phyloP scores from a whole-genome alignment of 2,113 vertebrate genomes.

The Gallinago jamesoni region DNA sequence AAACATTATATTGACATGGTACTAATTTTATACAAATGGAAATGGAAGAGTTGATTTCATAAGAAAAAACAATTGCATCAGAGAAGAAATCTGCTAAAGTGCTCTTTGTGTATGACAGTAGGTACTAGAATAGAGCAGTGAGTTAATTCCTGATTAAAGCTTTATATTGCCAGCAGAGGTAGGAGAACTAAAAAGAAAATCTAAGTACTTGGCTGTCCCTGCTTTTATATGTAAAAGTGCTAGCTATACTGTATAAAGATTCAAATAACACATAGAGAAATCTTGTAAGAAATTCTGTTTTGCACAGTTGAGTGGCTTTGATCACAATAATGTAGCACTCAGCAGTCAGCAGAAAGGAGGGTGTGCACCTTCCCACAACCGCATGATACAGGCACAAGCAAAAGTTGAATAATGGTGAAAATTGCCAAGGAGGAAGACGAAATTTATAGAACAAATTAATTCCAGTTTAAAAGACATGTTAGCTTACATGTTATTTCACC shows the following conservation, averaged over 20 bases:
- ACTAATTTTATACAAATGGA: neutral
- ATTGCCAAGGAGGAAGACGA: neutral
- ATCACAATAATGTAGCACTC: neutral
- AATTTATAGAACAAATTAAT: neutral
- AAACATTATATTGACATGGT: neutral
- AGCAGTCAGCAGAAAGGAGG: neutral
- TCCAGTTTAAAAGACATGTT: neutral
- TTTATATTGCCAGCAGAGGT: neutral
- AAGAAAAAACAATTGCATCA: neutral
- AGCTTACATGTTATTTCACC: neutral
- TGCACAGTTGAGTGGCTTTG: neutral
- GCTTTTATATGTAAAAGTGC: neutral
- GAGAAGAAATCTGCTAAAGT: neutral
- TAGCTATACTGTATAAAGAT: neutral
- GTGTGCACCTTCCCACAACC: neutral
- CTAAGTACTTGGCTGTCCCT: neutral
- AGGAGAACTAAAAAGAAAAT: neutral
- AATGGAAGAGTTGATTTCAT: neutral
- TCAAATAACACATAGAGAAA: neutral
- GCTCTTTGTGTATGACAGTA: neutral
- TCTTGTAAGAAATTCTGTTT: neutral
- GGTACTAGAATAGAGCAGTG: neutral
- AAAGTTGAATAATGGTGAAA: neutral
- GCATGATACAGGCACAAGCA: rapidly evolving
- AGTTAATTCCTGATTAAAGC: neutral